phyloP scores from a whole-genome alignment of 35 echinoderm and acorn worm species.

The Heliocidaris tuberculata region DNA sequence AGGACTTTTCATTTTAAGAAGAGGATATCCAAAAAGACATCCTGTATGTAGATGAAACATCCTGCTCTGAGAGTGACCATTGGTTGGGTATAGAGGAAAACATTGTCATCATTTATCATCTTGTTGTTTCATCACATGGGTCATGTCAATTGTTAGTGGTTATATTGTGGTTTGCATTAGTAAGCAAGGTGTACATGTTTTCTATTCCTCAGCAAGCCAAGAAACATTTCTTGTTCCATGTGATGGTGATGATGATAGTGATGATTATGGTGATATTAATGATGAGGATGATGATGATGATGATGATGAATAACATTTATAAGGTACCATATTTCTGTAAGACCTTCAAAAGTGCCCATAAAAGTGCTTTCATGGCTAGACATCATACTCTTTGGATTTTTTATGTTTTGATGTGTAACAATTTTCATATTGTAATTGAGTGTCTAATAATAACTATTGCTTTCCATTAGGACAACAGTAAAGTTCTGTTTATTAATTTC shows the following conservation, averaged over 20 bases:
- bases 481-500: not conserved
- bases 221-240: not conserved
- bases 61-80: not conserved
- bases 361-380: too few species aligned
- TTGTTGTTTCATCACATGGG: not conserved
- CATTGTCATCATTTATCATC: constrained; percentile 6
- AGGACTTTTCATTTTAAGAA: not conserved
- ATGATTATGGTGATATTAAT: not conserved
- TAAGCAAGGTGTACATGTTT: not conserved
- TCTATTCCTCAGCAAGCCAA: not conserved
- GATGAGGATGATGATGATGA: too few species aligned
- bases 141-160: not conserved
- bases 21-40: not conserved
- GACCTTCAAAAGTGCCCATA: too few species aligned
- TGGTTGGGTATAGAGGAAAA: not conserved
- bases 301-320: too few species aligned
- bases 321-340: too few species aligned
- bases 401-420: not conserved
- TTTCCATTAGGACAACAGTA: not conserved
- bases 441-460: too few species aligned
- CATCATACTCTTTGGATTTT: too few species aligned
- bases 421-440: not conserved
- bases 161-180: constrained; percentile 12
- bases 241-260: not conserved
- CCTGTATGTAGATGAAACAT: not conserved